Evolutionary conservation across 2,113 vertebrate genomes (phyloP).

Genomic region (Plotosus lineatus): DNA sequence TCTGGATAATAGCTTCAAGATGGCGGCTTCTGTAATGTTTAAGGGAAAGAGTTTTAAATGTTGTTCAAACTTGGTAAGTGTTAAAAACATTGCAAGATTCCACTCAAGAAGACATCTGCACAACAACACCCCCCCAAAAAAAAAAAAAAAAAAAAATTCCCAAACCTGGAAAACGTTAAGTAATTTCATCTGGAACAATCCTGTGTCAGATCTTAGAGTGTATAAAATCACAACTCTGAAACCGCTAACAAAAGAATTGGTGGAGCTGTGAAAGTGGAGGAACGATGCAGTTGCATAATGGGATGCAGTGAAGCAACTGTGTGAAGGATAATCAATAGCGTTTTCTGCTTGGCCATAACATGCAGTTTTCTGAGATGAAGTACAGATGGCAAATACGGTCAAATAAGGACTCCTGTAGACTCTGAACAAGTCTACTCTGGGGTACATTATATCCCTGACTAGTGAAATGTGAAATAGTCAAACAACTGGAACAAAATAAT

Average conservation of each 20-base stretch:
- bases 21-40: neutral
- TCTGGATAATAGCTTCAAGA: conserved; percentile 14
- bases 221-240: conserved; percentile 53
- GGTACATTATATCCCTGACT: conserved; percentile 33
- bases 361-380: conserved; percentile 33
- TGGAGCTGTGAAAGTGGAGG: conserved; percentile 18
- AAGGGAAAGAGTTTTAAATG: conserved; percentile 1
- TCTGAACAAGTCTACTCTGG: conserved; percentile 35
- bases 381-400: conserved; percentile 24
- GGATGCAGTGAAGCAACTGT: conserved; percentile 6
- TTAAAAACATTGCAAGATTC: neutral
- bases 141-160: neutral
- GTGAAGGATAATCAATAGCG: conserved; percentile 58
- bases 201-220: conserved; percentile 55
- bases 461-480: neutral
- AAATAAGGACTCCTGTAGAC: conserved; percentile 59
- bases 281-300: conserved; percentile 24
- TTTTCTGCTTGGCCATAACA: conserved; percentile 38
- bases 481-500: neutral
- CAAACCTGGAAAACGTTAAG: conserved; percentile 48
- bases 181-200: conserved; percentile 56
- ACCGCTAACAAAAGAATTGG: conserved; percentile 28
- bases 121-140: neutral
- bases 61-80: neutral
- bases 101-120: neutral